Conservation (phyloP, 2,113 vertebrate species). For the Podiceps cristatus region DNA sequence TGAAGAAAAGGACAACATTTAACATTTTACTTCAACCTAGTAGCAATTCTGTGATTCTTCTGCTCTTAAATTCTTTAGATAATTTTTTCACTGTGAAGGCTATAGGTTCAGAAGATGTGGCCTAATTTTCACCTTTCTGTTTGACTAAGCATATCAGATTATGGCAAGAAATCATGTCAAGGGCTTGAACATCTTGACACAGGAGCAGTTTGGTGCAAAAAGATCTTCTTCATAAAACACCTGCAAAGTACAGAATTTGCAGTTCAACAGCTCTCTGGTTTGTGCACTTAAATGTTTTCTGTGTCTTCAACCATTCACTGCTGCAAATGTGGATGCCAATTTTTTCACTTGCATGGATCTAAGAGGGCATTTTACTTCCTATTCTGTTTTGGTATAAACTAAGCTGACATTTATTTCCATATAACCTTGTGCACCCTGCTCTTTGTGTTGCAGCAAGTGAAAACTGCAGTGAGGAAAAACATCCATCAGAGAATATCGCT, state of each 20-base stretch:
- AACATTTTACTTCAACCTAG: background rate
- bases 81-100: background rate
- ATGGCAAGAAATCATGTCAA: background rate
- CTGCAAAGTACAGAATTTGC: background rate
- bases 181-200: background rate
- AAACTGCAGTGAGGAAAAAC: background rate
- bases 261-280: background rate
- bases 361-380: background rate
- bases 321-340: background rate
- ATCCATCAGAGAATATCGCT: background rate
- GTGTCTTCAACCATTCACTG: background rate
- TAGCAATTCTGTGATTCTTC: background rate
- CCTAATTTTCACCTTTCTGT: background rate
- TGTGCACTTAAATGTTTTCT: background rate
- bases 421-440: background rate
- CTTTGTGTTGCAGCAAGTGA: background rate
- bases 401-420: background rate
- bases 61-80: background rate
- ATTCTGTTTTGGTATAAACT: background rate
- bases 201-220: background rate
- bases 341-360: background rate
- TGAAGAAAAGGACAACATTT: background rate
- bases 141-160: background rate
- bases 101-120: background rate
- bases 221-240: background rate